These are phyloP conservation scores for Orchestes rusci DNA, from an alignment of 2,888 invertebrate species.

Conservation along the genomic window DNA sequence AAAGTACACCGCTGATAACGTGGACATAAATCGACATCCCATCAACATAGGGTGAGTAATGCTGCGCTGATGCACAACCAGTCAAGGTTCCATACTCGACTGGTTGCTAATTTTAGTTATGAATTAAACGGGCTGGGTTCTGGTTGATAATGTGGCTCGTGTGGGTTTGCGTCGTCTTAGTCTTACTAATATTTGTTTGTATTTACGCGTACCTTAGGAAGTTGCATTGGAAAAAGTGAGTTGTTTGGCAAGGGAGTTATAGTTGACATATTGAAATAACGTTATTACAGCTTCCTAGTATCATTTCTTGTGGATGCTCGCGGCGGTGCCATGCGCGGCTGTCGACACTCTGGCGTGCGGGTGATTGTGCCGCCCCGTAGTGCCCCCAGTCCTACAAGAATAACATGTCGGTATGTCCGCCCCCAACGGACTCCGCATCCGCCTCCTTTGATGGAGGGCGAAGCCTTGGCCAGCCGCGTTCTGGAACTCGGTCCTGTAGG, in stretches of 20 bases:
- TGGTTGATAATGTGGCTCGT: too few species aligned
- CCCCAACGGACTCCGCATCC: conserved; percentile 69
- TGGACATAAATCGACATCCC: conserved; percentile 53
- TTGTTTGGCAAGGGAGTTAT: too few species aligned
- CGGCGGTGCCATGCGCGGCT: conserved; percentile 98
- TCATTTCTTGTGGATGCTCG: conserved; percentile 99
- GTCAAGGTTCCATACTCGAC: background rate
- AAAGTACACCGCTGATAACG: conserved; percentile 52
- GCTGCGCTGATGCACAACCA: background rate
- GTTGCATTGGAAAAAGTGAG: conserved; percentile 96
- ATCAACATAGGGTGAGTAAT: conserved; percentile 56
- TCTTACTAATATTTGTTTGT: conserved; percentile 13
- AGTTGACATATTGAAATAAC: too few species aligned
- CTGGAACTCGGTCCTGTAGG: conserved; percentile 94
- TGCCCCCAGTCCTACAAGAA: conserved; percentile 90
- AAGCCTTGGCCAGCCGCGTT: conserved; percentile 90
- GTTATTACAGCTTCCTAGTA: conserved; percentile 75
- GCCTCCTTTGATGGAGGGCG: conserved; percentile 96
- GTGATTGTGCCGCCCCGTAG: conserved; percentile 95
- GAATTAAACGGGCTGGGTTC: too few species aligned
- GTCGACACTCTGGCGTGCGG: conserved; percentile 93
- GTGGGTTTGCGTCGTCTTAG: too few species aligned
- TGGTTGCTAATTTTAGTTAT: too few species aligned
- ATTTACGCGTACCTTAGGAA: conserved; percentile 50
- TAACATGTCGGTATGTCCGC: conserved; percentile 89